Percentiles rank a stretch among this genome's conserved stretches.
Evolutionary conservation across 2,113 vertebrate genomes (phyloP).

Genomic region (Leucopsar rothschildi): DNA sequence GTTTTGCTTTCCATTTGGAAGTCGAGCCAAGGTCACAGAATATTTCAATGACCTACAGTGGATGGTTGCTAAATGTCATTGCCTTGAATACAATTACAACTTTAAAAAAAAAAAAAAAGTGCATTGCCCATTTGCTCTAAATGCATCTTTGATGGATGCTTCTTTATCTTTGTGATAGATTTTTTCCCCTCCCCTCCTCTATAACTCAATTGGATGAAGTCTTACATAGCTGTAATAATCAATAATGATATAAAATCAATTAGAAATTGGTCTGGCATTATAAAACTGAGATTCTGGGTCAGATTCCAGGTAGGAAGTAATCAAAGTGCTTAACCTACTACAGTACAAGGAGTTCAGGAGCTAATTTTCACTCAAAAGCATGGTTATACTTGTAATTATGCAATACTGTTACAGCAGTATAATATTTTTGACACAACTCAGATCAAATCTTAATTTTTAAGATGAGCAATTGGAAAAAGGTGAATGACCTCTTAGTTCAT

Average conservation of each 20-base stretch:
- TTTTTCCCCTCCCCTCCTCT: neutral
- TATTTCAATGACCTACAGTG: constrained; percentile 7
- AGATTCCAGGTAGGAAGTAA: neutral
- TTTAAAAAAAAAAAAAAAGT: neutral
- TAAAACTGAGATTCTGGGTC: constrained; percentile 20
- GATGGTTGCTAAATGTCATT: constrained; percentile 35
- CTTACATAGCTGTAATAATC: constrained; percentile 38
- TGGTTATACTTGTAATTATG: neutral
- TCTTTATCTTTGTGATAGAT: constrained; percentile 14
- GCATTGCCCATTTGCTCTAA: constrained; percentile 32
- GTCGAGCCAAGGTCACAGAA: constrained; percentile 37
- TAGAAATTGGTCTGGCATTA: constrained; percentile 19
- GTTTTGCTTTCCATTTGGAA: constrained; percentile 39
- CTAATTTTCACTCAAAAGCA: constrained; percentile 2
- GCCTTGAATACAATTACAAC: constrained; percentile 36
- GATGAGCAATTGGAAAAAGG: neutral
- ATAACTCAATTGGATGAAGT: constrained; percentile 33
- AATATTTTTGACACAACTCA: neutral
- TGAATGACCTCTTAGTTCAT: neutral
- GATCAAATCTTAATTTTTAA: neutral
- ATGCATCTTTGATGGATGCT: constrained; percentile 51
- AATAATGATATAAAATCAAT: constrained; percentile 64
- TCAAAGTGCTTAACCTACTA: neutral
- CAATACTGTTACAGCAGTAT: neutral
- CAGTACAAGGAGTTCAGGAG: neutral